Base-by-base conservation (phyloP, 2,888 invertebrate species). In the Subacronicta megacephala region DNA sequence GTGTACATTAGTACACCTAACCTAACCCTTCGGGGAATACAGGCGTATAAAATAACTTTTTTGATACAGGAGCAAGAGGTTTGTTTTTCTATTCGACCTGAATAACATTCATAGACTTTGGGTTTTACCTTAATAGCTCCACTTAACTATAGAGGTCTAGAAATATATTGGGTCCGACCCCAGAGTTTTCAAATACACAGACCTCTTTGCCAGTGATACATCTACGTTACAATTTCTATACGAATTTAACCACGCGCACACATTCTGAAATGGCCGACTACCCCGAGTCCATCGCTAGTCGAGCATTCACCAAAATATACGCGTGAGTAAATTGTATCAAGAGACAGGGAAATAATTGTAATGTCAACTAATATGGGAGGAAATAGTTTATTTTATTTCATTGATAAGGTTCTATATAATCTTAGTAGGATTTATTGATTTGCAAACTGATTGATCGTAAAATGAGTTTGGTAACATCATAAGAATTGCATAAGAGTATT, bases 271-370 rank as follows among this genome's bases (percentile, higher is more conserved):
- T 29, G 7, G 12, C 15, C n/a, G 18, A 26, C 10, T 31, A 33
- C 13, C 15, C 18, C 37, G 18, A 17, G 9, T 18, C 29, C 38
- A 4, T n/a, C 18, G 12, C 53, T 47, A 51, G 29, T 43, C 41
- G 42, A 42, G 37, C 63, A 26, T 38, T 13, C 3, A 23, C 18
- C n/a, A 63, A 35, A n/a, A 62, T 63, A 15, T 18, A 18, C 53
- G 69, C 62, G 37, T 62, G 62, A 38, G 38, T 68, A 42, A 43
- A 35, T 31, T 46, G 23, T 33, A 16, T 10, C 5, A 16, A 38
- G 10, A 13, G 4, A 10, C 16, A 38, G 38, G 7, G 43, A 35
- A 35, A 40, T 36, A 23, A 49, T 38, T 40, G 46, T 40, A 40
- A 40, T 38, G 13, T 12, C n/a, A 12, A 46, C 15, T 10, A 41